Evolutionary conservation across 1,140 invertebrate species (phyloP).

Genomic region (Drosophila oshimai): DNA sequence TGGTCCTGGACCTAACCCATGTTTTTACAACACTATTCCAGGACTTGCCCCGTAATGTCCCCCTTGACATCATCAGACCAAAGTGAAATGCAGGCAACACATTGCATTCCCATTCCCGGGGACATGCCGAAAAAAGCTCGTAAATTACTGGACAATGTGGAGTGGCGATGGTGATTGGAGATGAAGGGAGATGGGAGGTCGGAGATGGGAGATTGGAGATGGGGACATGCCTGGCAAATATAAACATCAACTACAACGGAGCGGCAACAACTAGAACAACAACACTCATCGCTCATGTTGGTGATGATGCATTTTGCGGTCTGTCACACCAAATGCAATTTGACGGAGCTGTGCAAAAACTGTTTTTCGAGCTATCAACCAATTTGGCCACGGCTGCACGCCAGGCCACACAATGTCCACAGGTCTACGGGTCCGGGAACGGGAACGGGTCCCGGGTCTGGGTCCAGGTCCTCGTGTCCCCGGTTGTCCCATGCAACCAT

Average conservation of each 20-base stretch:
- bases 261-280: conserved; percentile 40
- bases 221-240: conserved; percentile 59
- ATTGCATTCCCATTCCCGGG: conserved; percentile 59
- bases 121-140: conserved; percentile 69
- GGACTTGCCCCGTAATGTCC: background rate
- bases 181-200: background rate
- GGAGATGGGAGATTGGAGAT: background rate
- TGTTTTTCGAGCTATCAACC: conserved; percentile 82
- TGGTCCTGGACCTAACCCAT: conserved; percentile 10
- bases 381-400: conserved; percentile 80
- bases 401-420: conserved; percentile 42
- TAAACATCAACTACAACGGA: conserved; percentile 71
- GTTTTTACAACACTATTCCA: conserved; percentile 36
- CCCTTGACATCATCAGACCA: conserved; percentile 23
- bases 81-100: conserved; percentile 66
- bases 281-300: conserved; percentile 82
- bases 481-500: background rate
- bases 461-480: background rate
- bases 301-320: conserved; percentile 83
- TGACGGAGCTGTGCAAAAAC: conserved; percentile 82
- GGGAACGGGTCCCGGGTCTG: background rate
- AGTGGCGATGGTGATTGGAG: conserved; percentile 19
- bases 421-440: conserved; percentile 11
- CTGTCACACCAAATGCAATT: conserved; percentile 82
- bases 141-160: conserved; percentile 77